Percentiles rank a stretch among this genome's conserved stretches.
These are phyloP conservation scores for Philopedon plagiatum DNA, from an alignment of 2,888 invertebrate species.

Conservation along the genomic window DNA sequence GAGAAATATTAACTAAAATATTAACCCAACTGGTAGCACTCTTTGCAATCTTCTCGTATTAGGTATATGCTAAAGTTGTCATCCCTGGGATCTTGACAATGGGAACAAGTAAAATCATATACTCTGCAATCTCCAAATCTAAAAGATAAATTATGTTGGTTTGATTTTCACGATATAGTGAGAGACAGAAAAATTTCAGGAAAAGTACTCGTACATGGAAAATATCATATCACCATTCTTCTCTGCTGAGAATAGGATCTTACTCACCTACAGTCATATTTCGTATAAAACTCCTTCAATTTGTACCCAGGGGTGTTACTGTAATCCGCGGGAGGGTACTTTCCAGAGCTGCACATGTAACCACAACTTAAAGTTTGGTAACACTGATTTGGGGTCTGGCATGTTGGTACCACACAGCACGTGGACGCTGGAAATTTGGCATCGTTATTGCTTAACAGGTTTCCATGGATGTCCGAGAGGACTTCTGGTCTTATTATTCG, in stretches of 20 bases:
- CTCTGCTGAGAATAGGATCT: no score
- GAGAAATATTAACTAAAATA: not conserved
- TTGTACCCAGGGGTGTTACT: slow-evolving; percentile 52
- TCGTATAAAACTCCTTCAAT: slow-evolving; percentile 48
- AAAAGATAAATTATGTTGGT: slow-evolving; percentile 5
- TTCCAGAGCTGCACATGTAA: slow-evolving; percentile 47
- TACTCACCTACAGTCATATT: slow-evolving; percentile 51
- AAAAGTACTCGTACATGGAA: no score
- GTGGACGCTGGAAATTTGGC: slow-evolving; percentile 26
- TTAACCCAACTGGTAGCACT: slow-evolving; percentile 32
- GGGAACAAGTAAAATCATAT: slow-evolving; percentile 51
- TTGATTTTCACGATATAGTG: no score
- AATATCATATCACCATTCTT: no score
- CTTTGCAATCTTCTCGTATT: slow-evolving; percentile 38
- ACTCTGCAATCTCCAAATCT: slow-evolving; percentile 53
- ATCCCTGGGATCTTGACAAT: slow-evolving; percentile 53
- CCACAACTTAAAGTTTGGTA: slow-evolving; percentile 52
- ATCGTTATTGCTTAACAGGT: slow-evolving; percentile 27
- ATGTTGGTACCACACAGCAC: slow-evolving; percentile 54
- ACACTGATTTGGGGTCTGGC: slow-evolving; percentile 43
- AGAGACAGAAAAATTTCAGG: no score
- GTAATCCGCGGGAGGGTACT: slow-evolving; percentile 48
- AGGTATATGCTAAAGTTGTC: slow-evolving; percentile 50
- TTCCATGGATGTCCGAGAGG: slow-evolving; percentile 18
- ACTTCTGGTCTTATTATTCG: not conserved